Evolutionary conservation across 1,140 invertebrate species (phyloP).

Genomic region (Chrysomallon squamiferum): DNA sequence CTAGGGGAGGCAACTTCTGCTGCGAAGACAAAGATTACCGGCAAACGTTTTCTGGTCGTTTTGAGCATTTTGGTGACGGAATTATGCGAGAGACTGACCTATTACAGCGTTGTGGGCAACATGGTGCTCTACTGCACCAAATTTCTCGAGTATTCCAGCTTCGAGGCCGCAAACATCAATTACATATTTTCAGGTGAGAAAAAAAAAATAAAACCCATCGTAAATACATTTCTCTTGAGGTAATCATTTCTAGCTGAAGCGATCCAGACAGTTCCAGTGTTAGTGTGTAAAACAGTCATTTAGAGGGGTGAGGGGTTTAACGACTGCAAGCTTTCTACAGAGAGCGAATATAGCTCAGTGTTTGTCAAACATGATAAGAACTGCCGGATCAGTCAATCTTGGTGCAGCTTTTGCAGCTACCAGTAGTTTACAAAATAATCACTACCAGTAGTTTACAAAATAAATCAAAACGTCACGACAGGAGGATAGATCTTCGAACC

Average conservation of each 20-base stretch:
- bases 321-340: neutral
- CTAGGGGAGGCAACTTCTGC: no score
- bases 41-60: slow-evolving; percentile 9
- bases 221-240: neutral
- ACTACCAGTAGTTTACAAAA: no score
- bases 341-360: neutral
- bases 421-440: no score
- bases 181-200: slow-evolving; percentile 45
- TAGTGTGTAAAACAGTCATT: neutral
- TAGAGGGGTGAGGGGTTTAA: neutral
- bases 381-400: no score
- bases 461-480: no score
- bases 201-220: neutral
- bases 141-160: slow-evolving; percentile 27
- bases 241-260: neutral
- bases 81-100: slow-evolving; percentile 48
- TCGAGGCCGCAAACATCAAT: slow-evolving; percentile 35
- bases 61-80: slow-evolving; percentile 40
- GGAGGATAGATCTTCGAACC: no score
- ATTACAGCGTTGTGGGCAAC: slow-evolving; percentile 51
- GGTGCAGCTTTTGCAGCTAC: no score
- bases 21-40: no score
- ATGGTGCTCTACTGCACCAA: slow-evolving; percentile 46
- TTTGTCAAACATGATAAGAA: neutral
- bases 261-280: neutral